Percentiles rank a stretch among this genome's conserved stretches.
Conservation (phyloP, 2,113 vertebrate genomes). For the Sclerurus mexicanus region DNA sequence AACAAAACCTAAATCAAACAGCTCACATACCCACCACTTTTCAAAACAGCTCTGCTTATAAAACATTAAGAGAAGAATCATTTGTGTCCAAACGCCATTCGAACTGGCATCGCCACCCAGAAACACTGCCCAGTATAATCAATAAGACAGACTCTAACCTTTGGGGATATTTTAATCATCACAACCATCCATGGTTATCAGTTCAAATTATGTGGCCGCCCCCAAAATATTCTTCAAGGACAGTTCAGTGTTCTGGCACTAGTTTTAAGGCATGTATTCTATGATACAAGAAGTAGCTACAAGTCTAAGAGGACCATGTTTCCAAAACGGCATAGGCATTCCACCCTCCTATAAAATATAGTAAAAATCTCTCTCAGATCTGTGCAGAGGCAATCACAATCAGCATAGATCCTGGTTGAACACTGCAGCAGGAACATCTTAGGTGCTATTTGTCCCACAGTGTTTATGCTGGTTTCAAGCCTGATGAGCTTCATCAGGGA, state of each 20-base stretch:
- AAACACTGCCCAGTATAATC: not conserved
- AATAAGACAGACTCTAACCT: conserved; percentile 51
- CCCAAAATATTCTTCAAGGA: not conserved
- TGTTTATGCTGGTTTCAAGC: not conserved
- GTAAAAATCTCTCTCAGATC: not conserved
- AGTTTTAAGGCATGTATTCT: conserved; percentile 28
- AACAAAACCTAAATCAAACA: not conserved
- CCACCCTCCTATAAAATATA: not conserved
- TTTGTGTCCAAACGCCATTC: not conserved
- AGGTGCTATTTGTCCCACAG: not conserved
- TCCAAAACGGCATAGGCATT: not conserved
- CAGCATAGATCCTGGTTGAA: not conserved
- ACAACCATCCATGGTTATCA: conserved; percentile 19
- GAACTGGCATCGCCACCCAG: not conserved
- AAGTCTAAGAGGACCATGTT: not conserved
- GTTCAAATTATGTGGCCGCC: conserved; percentile 5
- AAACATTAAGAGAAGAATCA: not conserved
- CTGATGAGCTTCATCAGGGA: not conserved
- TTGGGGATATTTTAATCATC: conserved; percentile 46
- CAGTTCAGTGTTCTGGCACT: not conserved
- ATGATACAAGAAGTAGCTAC: not conserved
- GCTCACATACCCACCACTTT: not conserved
- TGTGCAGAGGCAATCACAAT: not conserved
- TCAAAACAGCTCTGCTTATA: not conserved
- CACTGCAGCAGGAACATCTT: not conserved